Conservation (phyloP, 2,797 vertebrate genomes). For the Leptodactylus fallax region DNA sequence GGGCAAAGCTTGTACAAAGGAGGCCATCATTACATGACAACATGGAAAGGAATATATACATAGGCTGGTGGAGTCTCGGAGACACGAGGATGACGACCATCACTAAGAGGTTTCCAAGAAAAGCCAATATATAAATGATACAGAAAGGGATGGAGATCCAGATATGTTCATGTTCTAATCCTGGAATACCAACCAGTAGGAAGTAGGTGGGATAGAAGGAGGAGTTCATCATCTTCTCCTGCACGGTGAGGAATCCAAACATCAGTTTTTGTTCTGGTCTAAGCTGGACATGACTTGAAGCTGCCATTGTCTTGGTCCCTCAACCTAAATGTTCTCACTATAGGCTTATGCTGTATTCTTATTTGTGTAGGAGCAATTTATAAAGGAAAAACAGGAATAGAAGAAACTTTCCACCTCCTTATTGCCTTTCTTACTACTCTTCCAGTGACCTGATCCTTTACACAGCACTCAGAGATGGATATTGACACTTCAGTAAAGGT, state of each 20-base stretch:
- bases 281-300: too few species aligned
- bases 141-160: constrained; percentile 72
- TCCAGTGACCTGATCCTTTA: too few species aligned
- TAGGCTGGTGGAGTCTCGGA: constrained; percentile 79
- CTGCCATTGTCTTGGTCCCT: too few species aligned
- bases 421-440: too few species aligned
- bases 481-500: too few species aligned
- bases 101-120: constrained; percentile 67
- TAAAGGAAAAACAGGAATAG: too few species aligned
- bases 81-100: constrained; percentile 64
- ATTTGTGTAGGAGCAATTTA: too few species aligned
- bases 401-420: too few species aligned
- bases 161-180: constrained; percentile 67
- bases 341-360: too few species aligned
- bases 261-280: not conserved
- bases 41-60: constrained; percentile 83
- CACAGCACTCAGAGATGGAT: too few species aligned
- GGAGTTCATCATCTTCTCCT: not conserved
- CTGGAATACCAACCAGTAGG: constrained; percentile 68
- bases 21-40: constrained; percentile 79
- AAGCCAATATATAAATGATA: constrained; percentile 63
- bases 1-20: constrained; percentile 78
- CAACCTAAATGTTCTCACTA: too few species aligned
- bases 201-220: constrained; percentile 53
- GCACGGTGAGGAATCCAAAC: not conserved